Evolutionary conservation across 2,797 vertebrate genomes (phyloP).

Genomic region (Todus mexicanus): DNA sequence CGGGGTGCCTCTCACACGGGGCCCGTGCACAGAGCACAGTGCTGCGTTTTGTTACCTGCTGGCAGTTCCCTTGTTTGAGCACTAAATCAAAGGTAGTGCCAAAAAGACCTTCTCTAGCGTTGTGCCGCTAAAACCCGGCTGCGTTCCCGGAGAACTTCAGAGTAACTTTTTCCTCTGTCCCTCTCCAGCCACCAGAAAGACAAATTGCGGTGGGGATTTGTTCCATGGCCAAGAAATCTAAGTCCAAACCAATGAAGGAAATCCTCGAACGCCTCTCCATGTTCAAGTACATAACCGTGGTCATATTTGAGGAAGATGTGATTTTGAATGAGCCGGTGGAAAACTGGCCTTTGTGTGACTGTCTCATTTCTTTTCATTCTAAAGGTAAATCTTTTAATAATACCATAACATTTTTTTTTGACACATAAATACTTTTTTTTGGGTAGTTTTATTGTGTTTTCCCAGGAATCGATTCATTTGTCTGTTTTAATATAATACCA

Average conservation of each 20-base stretch:
- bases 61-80: neutral
- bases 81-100: neutral
- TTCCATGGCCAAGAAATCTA: slow-evolving; percentile 91
- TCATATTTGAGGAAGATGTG: slow-evolving; percentile 87
- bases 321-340: slow-evolving; percentile 86
- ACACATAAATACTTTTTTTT: neutral
- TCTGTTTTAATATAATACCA: neutral
- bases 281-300: slow-evolving; percentile 89
- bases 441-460: neutral
- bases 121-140: neutral
- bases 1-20: no score
- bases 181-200: slow-evolving; percentile 83
- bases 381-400: slow-evolving; percentile 78
- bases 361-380: slow-evolving; percentile 91
- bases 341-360: slow-evolving; percentile 89
- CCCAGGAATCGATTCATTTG: neutral
- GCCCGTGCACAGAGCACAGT: no score
- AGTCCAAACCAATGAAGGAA: slow-evolving; percentile 91
- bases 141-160: neutral
- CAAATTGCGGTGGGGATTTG: slow-evolving; percentile 90
- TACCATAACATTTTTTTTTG: neutral
- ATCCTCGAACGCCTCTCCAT: slow-evolving; percentile 87
- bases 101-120: neutral
- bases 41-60: neutral
- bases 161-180: neutral